A percentile compares a stretch with the other conserved stretches of the same genome.
phyloP scores from a whole-genome alignment of 2,113 vertebrate species.

The Vulpes lagopus region DNA sequence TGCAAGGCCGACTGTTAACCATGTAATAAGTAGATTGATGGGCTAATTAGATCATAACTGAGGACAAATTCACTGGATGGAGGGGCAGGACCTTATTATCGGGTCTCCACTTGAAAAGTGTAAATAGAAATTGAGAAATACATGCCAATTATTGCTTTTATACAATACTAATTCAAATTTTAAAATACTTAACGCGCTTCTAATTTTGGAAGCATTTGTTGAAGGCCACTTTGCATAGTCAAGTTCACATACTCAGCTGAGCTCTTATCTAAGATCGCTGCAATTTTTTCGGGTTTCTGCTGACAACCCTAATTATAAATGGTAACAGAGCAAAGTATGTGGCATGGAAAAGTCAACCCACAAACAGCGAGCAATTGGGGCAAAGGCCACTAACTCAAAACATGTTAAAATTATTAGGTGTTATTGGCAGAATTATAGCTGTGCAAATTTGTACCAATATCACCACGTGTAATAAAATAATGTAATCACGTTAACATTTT shows the following conservation, averaged over 20 bases:
- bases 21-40: background rate
- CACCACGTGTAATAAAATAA: background rate
- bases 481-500: background rate
- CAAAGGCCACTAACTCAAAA: background rate
- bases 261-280: background rate
- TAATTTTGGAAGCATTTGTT: background rate
- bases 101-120: background rate
- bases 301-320: background rate
- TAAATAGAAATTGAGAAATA: slow-evolving; percentile 1
- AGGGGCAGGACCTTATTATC: background rate
- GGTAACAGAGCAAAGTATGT: background rate
- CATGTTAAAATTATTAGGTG: background rate
- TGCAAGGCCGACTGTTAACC: background rate
- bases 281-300: background rate
- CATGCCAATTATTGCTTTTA: background rate
- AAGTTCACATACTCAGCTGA: background rate
- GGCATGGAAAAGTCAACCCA: background rate
- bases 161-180: slow-evolving; percentile 29
- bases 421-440: background rate
- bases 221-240: background rate
- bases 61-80: background rate
- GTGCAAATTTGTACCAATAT: background rate
- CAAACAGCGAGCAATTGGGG: background rate
- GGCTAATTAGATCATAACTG: background rate
- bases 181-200: background rate